phyloP scores from a whole-genome alignment of 2,797 vertebrate species.

The Percopsis omiscomaycus region DNA sequence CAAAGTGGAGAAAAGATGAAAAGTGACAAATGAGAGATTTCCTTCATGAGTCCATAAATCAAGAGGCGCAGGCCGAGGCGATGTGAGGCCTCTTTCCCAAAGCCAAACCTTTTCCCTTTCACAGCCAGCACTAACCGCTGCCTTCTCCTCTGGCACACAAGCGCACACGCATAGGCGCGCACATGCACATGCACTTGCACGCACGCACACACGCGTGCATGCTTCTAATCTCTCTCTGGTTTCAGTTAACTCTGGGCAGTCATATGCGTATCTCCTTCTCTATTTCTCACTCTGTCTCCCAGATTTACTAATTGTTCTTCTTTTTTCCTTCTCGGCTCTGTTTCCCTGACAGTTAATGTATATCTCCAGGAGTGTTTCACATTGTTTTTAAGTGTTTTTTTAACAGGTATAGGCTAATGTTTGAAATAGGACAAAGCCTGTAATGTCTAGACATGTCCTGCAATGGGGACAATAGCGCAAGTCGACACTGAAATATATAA shows the following conservation, averaged over 20 bases:
- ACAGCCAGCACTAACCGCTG: slow-evolving; percentile 55
- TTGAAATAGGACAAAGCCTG: no score
- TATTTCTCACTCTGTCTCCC: neutral
- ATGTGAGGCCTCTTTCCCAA: slow-evolving; percentile 48
- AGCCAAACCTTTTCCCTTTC: slow-evolving; percentile 42
- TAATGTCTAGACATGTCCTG: no score
- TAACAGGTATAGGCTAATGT: no score
- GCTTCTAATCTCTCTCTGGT: no score
- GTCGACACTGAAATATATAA: no score
- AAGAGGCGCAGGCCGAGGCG: slow-evolving; percentile 53
- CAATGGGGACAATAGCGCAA: no score
- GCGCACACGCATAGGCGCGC: slow-evolving; percentile 21
- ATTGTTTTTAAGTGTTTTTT: no score
- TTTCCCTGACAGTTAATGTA: no score
- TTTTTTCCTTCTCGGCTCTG: no score
- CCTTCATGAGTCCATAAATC: slow-evolving; percentile 74
- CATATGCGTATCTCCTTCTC: slow-evolving; percentile 8
- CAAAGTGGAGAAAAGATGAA: slow-evolving; percentile 62
- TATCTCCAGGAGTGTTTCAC: no score
- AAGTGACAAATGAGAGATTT: slow-evolving; percentile 79
- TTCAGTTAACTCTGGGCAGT: no score
- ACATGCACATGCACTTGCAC: slow-evolving; percentile 30
- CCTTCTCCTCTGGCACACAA: slow-evolving; percentile 29
- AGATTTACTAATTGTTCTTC: no score
- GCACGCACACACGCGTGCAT: slow-evolving; percentile 29